These are phyloP conservation scores for Berghia stephanieae DNA, from an alignment of 1,140 invertebrate species.

Conservation along the genomic window DNA sequence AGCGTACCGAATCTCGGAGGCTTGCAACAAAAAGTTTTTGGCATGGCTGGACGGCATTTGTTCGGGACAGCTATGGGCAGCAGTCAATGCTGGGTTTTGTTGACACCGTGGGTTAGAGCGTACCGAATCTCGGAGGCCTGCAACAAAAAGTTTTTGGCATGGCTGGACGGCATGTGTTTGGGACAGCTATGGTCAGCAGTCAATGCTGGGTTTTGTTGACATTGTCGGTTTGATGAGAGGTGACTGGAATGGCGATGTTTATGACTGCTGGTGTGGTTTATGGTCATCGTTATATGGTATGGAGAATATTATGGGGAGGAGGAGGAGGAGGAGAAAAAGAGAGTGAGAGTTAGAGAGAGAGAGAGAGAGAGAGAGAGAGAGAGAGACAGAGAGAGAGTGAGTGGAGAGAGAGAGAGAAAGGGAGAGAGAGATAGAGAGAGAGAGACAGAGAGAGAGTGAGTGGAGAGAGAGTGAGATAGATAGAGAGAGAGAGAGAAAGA, in stretches of 20 bases:
- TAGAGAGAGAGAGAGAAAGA: background rate
- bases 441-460: slow-evolving; percentile 10
- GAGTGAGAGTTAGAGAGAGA: slow-evolving; percentile 13
- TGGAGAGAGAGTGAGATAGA: background rate
- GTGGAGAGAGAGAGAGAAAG: background rate
- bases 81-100: background rate
- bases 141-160: no score
- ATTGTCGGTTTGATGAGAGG: background rate
- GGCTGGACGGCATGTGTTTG: no score
- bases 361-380: slow-evolving; percentile 24
- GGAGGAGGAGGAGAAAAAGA: background rate
- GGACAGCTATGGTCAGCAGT: no score
- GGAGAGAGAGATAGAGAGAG: background rate
- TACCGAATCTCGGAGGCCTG: no score
- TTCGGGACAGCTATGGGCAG: no score
- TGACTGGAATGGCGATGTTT: no score
- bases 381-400: slow-evolving; percentile 25
- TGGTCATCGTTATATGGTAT: no score
- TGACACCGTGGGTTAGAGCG: background rate
- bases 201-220: background rate
- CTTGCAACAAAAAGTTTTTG: no score
- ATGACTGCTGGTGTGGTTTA: no score
- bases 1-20: no score
- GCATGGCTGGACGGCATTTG: no score
- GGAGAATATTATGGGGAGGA: slow-evolving; percentile 4